Conservation (phyloP, 2,797 vertebrate genomes). For the Clangula hyemalis region DNA sequence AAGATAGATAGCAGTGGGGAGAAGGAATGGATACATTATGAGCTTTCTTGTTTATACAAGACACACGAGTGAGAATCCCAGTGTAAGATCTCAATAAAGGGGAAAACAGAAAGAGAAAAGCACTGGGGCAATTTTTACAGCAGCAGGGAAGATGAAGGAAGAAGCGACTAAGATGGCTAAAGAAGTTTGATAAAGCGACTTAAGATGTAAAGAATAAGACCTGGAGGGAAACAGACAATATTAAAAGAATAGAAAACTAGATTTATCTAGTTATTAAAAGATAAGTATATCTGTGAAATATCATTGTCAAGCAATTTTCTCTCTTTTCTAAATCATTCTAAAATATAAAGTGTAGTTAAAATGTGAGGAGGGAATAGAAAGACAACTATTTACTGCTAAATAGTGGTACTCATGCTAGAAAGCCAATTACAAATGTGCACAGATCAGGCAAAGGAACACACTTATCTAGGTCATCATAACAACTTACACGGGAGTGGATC, state of each 20-base stretch:
- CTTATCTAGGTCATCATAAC: neutral
- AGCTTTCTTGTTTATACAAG: conserved; percentile 43
- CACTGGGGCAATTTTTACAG: conserved; percentile 32
- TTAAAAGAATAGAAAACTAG: conserved; percentile 46
- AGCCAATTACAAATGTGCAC: conserved; percentile 11
- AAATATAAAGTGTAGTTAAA: conserved; percentile 42
- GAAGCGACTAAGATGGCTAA: conserved; percentile 24
- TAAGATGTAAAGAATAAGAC: conserved; percentile 9
- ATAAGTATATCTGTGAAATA: conserved; percentile 63
- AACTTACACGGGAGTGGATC: neutral
- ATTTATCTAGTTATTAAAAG: conserved; percentile 62
- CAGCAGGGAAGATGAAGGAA: conserved; percentile 31
- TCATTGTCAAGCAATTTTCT: conserved; percentile 22
- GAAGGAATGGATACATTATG: neutral
- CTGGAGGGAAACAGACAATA: conserved; percentile 43
- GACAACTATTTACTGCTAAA: conserved; percentile 53
- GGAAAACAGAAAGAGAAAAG: neutral
- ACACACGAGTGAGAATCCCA: neutral
- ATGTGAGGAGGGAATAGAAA: conserved; percentile 29
- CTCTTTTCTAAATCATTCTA: conserved; percentile 44
- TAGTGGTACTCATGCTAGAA: neutral
- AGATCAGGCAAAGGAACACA: neutral
- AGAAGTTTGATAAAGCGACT: conserved; percentile 51
- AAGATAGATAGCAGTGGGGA: neutral
- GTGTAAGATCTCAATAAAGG: neutral